These are phyloP conservation scores for Gymnopithys bicolor DNA, from an alignment of 2,797 vertebrate genomes.

Conservation along the genomic window DNA sequence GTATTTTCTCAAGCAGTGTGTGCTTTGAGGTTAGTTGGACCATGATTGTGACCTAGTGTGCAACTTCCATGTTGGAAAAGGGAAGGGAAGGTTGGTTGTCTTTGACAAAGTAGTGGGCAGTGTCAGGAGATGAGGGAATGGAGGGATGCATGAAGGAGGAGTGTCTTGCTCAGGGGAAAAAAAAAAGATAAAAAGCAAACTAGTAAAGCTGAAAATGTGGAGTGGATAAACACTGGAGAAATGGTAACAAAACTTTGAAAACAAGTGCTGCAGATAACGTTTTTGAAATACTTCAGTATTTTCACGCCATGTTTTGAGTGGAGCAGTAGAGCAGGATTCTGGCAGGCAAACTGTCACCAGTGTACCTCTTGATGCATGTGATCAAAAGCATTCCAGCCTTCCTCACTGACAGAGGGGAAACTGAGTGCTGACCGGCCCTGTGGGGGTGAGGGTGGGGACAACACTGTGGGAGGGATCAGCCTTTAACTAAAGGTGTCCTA, in stretches of 20 bases:
- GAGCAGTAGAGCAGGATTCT: neutral
- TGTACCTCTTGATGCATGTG: neutral
- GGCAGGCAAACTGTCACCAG: neutral
- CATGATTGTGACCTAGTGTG: accelerated
- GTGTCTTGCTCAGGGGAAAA: neutral
- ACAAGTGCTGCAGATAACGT: neutral
- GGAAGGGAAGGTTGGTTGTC: neutral
- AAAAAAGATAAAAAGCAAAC: neutral
- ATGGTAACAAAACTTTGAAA: neutral
- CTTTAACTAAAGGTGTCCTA: neutral
- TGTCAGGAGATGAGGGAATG: neutral
- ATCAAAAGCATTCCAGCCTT: constrained; percentile 10
- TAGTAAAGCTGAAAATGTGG: neutral
- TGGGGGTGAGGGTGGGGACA: neutral
- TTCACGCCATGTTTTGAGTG: neutral
- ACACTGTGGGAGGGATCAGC: neutral
- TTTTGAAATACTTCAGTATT: neutral
- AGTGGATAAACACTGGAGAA: neutral
- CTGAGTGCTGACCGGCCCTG: neutral
- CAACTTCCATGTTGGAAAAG: neutral
- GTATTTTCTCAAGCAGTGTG: neutral
- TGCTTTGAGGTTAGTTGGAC: neutral
- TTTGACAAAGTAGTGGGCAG: neutral
- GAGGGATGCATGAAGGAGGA: neutral
- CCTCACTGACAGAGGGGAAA: neutral